Base-by-base conservation (phyloP, 1,140 invertebrate genomes). In the Dreissena polymorpha region DNA sequence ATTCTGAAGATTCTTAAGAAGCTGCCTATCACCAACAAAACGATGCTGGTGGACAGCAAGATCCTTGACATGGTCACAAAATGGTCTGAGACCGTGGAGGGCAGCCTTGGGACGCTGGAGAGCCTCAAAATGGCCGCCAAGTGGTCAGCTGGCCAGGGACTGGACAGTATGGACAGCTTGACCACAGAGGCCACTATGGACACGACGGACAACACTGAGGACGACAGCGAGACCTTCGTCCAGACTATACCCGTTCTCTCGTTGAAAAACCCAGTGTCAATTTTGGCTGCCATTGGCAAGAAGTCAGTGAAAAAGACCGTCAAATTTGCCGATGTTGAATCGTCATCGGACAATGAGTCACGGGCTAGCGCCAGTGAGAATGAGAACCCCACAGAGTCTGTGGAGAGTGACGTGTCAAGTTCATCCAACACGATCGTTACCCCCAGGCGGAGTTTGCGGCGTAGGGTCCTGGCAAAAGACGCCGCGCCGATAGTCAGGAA, bases 1-100 rank as follows among this genome's bases (percentile, higher is more conserved):
- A 95, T 98, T 86, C 91, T 98, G n/a, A 95, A 96, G 86, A 96
- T 96, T 0, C 86, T 94, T 55, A 95, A 95, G 73, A 95, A 95
- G 65, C 94, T 99, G 73, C 97, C 98, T 8, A 98, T 99, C 80
- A 95, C 96, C 1, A 98, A 98, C 92, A 98, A 97, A 92, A 98
- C 97, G 0, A 96, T 98, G 93, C 93, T 99, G 2, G 96, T 96
- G 90, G 97, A 99, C 87, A 98, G 97, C 89, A 97, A 98, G 90
- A 96, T 99, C 67, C 86, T 94, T 5, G 73, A 76, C 69, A 70
- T 83, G 51, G 72, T 84, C 81, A 82, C 18, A 2, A 88, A 85
- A 86, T 89, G 88, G 87, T 82, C 88, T 12, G 78, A 76, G 21
- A 21, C 78, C 21, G 74, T 64, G 27, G 86, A 89, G 64, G 84